phyloP scores from a whole-genome alignment of 1,140 invertebrate genomes.

The Diabrotica undecimpunctata region DNA sequence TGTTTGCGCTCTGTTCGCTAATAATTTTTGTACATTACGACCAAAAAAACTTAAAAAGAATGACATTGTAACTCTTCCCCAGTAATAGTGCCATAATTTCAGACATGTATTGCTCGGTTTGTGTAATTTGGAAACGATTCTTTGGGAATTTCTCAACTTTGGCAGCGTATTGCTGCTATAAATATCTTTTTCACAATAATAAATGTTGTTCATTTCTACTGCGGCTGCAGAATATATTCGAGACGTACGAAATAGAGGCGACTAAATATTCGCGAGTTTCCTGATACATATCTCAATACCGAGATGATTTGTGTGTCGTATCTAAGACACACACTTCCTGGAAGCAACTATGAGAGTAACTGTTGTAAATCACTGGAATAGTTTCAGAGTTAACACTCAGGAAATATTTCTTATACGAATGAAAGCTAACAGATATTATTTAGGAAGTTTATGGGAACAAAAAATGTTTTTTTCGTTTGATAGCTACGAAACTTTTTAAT shows the following conservation, averaged over 20 bases:
- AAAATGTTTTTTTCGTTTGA: not conserved
- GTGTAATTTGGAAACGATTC: not conserved
- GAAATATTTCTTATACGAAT: constrained; percentile 1
- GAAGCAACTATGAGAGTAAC: constrained; percentile 2
- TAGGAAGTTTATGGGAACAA: not conserved
- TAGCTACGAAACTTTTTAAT: no score
- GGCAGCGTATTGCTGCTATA: not conserved
- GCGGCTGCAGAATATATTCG: not conserved
- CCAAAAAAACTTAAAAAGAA: not conserved
- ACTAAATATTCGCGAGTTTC: not conserved
- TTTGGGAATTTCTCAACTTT: not conserved
- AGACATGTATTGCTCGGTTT: not conserved
- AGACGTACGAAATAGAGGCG: not conserved
- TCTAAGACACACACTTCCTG: not conserved
- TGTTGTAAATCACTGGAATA: not conserved
- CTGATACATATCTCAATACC: constrained; percentile 2
- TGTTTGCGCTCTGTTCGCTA: not conserved
- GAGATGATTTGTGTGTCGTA: constrained; percentile 2
- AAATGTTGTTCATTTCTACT: constrained; percentile 1
- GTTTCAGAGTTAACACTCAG: constrained; percentile 1
- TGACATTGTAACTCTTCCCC: not conserved
- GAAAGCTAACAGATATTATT: constrained; percentile 1
- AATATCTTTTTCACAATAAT: not conserved
- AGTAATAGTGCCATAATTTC: not conserved
- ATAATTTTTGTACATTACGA: not conserved